Evolutionary conservation across 2,113 vertebrate species (phyloP), one percentile per base, ranked within the genome.

Genomic region (Empidonax alnorum): DNA sequence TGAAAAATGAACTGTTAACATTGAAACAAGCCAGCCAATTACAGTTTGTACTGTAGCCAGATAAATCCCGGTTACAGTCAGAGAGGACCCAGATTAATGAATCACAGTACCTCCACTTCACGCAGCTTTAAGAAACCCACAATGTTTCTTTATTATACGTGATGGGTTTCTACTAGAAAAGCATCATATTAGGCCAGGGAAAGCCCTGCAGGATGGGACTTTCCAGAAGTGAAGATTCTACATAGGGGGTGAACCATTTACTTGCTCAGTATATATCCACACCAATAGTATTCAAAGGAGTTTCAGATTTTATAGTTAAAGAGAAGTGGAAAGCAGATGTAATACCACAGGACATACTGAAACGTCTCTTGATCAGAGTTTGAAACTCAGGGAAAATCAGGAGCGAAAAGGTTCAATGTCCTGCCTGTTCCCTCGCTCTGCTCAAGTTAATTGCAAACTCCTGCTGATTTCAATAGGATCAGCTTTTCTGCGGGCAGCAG

Each of bases 361-460:
- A 89, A 75, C 1, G 1, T 44, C 52, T 87, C 93, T 87, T 84
- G 61, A 95, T 89, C 67, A 68, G 44, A 52, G n/a, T 33, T 75
- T 72, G 77, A 96, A 91, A 78, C 39, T 46, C 39, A 21, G 55
- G 47, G 27, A 71, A 91, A 91, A 89, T 52, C 52, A 85, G 84
- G 81, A 66, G 47, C 37, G 24, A 71, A 84, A 91, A 82, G 31
- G 44, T 71, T 52, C 39, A 55, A 14, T 55, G 55, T 59, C 59
- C 69, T 81, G 33, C 56, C 61, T 84, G 7, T 89, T 12, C 35
- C 58, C 69, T 71, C 47, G n/a, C 31, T 80, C 59, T 59, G 46
- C 24, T 39, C 69, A 89, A 91, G 37, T 67, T 93, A 93, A 87
- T 93, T 94, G 84, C 66, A 50, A 72, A 67, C 47, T 87, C 93